A percentile compares a stretch with the other conserved stretches of the same genome.
Evolutionary conservation across 2,888 invertebrate species (phyloP).

Genomic region (Pachymerium ferrugineum): DNA sequence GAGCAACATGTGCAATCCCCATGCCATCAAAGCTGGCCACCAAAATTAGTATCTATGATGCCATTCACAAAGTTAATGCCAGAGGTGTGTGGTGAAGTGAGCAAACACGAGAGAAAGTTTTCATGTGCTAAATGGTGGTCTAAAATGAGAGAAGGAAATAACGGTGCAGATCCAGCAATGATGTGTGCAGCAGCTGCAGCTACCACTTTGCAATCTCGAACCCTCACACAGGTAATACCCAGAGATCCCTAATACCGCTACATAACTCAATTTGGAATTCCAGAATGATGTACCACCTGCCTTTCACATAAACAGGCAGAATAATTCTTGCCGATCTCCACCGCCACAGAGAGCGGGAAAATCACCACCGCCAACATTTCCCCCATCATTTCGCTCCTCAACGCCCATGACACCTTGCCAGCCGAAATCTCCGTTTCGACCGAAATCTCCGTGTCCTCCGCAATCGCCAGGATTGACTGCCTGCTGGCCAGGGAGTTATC

Average conservation of each 20-base stretch:
- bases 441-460: neutral
- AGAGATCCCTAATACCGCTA: no score
- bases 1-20: neutral
- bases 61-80: neutral
- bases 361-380: no score
- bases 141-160: neutral
- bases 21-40: neutral
- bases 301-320: no score
- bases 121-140: neutral
- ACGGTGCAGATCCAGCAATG: neutral
- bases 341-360: no score
- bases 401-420: no score
- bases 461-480: no score
- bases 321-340: no score
- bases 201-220: neutral
- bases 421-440: neutral
- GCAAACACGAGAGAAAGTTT: neutral
- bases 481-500: neutral
- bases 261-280: no score
- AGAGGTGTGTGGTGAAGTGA: neutral
- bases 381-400: no score
- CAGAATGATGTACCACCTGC: no score
- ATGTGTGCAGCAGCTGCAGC: neutral
- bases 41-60: neutral
- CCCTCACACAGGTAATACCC: no score